A percentile compares a stretch with the other conserved stretches of the same genome.
Conservation (phyloP, 2,797 vertebrate genomes). For the Champsocephalus esox region DNA sequence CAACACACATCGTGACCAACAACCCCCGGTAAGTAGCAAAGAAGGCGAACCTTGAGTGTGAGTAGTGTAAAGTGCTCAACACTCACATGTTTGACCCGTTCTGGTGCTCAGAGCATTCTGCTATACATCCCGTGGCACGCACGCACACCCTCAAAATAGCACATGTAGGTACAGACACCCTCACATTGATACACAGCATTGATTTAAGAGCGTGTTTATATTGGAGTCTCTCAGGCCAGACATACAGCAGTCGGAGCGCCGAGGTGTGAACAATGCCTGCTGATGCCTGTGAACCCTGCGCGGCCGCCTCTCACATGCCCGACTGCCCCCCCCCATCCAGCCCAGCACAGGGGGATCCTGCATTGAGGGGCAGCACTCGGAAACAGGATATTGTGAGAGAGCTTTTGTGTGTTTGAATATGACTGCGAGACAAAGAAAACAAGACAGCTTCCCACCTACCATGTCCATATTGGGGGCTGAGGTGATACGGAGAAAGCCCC, state of each 20-base stretch:
- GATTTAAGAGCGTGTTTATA: neutral
- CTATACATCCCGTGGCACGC: no score
- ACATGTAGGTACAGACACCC: no score
- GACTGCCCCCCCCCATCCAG: slow-evolving; percentile 23
- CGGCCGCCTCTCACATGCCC: slow-evolving; percentile 48
- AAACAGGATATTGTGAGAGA: slow-evolving; percentile 72
- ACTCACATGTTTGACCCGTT: no score
- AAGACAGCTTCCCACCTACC: slow-evolving; percentile 35
- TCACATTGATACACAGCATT: no score
- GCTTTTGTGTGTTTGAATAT: slow-evolving; percentile 54
- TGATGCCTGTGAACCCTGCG: slow-evolving; percentile 55
- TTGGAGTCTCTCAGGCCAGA: slow-evolving; percentile 14
- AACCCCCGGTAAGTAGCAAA: no score
- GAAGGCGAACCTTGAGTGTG: no score
- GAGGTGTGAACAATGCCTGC: slow-evolving; percentile 23
- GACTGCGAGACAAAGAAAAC: slow-evolving; percentile 47
- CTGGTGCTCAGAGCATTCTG: no score
- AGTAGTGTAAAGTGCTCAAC: no score
- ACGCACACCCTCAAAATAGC: no score
- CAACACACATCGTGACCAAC: no score
- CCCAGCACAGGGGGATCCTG: slow-evolving; percentile 22
- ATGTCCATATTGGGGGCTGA: neutral
- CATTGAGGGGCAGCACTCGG: slow-evolving; percentile 55
- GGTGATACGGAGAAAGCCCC: slow-evolving; percentile 21
- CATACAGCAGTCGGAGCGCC: neutral